Conservation (phyloP, 37 sponge, comb jelly and placozoan species). For the Cliona cf. orientalis region DNA sequence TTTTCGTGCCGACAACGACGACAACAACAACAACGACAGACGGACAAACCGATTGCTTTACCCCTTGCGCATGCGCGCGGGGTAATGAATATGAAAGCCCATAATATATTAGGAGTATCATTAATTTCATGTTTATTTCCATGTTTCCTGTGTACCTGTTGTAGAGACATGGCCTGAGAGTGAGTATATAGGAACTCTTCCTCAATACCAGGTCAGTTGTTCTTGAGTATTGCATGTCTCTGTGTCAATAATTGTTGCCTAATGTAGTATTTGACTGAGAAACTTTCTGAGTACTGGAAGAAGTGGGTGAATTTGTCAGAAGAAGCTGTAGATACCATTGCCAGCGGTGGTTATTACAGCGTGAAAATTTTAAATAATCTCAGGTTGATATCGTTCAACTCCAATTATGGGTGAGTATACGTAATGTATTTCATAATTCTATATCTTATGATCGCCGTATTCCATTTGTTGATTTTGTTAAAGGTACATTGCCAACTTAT, state of each 20-base stretch:
- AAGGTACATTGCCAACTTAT: slow-evolving; percentile 69
- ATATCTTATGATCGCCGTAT: neutral
- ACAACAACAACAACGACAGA: too few relatives aligned
- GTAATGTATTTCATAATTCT: neutral
- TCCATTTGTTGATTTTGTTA: neutral
- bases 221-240: neutral
- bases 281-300: slow-evolving; percentile 61
- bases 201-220: slow-evolving; percentile 27
- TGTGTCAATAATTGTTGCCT: neutral
- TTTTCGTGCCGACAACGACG: too few relatives aligned
- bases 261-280: slow-evolving; percentile 36
- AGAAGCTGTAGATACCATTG: slow-evolving; percentile 36
- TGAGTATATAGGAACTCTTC: slow-evolving; percentile 55
- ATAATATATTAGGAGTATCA: neutral
- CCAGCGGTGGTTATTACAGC: slow-evolving; percentile 75
- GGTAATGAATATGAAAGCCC: neutral
- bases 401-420: slow-evolving; percentile 68
- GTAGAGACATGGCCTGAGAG: slow-evolving; percentile 75
- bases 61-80: neutral
- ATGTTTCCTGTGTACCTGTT: too few relatives aligned
- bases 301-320: slow-evolving; percentile 47
- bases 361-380: slow-evolving; percentile 46
- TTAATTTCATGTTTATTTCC: neutral
- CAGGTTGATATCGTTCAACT: slow-evolving; percentile 68
- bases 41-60: too few relatives aligned